phyloP scores from a whole-genome alignment of 2,888 invertebrate genomes.

The Erebia palarica region DNA sequence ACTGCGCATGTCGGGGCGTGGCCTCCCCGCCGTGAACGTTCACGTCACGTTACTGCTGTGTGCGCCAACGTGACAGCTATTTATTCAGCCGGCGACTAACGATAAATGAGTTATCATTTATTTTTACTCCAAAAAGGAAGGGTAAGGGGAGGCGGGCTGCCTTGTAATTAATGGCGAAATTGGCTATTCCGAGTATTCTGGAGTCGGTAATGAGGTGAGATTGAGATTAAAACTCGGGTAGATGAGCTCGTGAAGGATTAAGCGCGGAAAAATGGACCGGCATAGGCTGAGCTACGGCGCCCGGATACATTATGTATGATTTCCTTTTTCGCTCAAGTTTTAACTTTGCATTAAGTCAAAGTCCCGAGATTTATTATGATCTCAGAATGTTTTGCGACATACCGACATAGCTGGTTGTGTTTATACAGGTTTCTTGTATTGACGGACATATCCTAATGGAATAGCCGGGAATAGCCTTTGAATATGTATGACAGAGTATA shows the following conservation, averaged over 20 bases:
- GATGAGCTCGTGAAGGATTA: slow-evolving; percentile 75
- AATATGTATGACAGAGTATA: slow-evolving; percentile 7
- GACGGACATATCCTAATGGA: slow-evolving; percentile 9
- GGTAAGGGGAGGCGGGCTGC: slow-evolving; percentile 59
- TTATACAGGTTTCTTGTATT: slow-evolving; percentile 19
- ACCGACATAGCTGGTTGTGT: not conserved
- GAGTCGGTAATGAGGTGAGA: slow-evolving; percentile 80
- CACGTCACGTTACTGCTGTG: slow-evolving; percentile 61
- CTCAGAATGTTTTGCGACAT: slow-evolving; percentile 25
- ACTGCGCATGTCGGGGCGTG: slow-evolving; percentile 74
- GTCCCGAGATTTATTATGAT: slow-evolving; percentile 32
- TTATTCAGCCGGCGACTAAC: slow-evolving; percentile 67
- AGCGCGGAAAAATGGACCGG: slow-evolving; percentile 51
- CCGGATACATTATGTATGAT: slow-evolving; percentile 49
- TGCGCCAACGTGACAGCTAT: slow-evolving; percentile 71
- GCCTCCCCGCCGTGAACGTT: slow-evolving; percentile 61
- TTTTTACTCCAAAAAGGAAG: slow-evolving; percentile 80
- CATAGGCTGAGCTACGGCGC: slow-evolving; percentile 32
- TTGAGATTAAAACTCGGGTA: slow-evolving; percentile 79
- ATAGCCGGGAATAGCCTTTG: slow-evolving; percentile 9
- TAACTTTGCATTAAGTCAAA: slow-evolving; percentile 34
- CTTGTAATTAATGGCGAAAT: slow-evolving; percentile 79
- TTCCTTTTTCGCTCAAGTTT: slow-evolving; percentile 40
- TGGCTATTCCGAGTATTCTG: slow-evolving; percentile 80
- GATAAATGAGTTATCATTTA: slow-evolving; percentile 82